These are phyloP conservation scores for Phaetusa simplex DNA, from an alignment of 2,113 vertebrate species.

Conservation along the genomic window DNA sequence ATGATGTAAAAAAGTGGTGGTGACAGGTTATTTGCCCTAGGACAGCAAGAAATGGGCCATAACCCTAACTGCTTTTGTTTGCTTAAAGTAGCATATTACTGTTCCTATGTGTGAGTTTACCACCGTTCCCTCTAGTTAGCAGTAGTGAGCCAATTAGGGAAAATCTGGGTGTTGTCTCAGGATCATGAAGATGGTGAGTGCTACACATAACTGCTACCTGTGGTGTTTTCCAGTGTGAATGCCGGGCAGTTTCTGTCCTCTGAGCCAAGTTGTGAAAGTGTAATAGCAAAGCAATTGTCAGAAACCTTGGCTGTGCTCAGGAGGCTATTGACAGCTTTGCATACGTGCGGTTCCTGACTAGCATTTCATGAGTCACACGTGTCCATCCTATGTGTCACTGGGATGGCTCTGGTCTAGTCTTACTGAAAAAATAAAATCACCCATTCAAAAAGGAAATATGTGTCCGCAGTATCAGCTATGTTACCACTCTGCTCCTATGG, in stretches of 20 bases:
- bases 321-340: neutral
- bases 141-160: neutral
- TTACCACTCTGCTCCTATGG: neutral
- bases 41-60: neutral
- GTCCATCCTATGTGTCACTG: neutral
- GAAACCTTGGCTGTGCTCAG: neutral
- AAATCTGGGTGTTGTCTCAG: neutral
- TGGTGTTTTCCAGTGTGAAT: neutral
- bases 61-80: neutral
- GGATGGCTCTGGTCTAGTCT: neutral
- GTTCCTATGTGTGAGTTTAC: neutral
- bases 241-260: neutral
- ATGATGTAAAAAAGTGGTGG: neutral
- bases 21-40: neutral
- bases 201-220: fast-evolving
- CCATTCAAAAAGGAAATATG: neutral
- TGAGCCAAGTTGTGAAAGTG: neutral
- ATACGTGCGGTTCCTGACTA: neutral
- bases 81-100: neutral
- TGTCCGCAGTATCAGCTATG: neutral
- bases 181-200: neutral
- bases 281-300: neutral
- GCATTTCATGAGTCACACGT: neutral
- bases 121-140: neutral
- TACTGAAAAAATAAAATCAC: neutral